phyloP scores from a whole-genome alignment of 2,113 vertebrate genomes.

The Jaculus jaculus region DNA sequence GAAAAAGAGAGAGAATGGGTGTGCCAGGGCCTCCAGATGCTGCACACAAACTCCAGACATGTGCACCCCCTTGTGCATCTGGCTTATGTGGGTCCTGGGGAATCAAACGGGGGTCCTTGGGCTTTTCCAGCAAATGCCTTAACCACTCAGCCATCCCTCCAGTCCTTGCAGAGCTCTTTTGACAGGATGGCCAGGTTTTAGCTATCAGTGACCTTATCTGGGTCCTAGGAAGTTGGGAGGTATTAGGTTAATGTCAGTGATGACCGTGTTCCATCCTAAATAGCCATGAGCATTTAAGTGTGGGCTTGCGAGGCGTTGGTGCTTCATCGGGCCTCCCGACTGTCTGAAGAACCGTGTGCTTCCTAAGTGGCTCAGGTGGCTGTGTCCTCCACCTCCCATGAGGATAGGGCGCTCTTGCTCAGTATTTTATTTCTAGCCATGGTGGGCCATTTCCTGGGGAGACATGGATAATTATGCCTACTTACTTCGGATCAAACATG shows the following conservation, averaged over 20 bases:
- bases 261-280: rapidly evolving
- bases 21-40: no score
- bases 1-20: no score
- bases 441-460: background rate
- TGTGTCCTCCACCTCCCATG: no score
- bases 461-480: background rate
- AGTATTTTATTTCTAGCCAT: background rate
- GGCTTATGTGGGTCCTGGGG: no score
- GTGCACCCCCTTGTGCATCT: no score
- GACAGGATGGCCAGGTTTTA: background rate
- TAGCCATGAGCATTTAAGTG: rapidly evolving
- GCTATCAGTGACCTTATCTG: background rate
- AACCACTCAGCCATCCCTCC: no score
- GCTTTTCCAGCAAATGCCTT: no score
- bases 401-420: background rate
- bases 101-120: no score
- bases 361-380: rapidly evolving
- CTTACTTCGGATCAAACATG: background rate
- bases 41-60: no score
- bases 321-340: rapidly evolving
- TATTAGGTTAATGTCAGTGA: background rate
- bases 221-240: background rate
- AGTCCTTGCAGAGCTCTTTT: background rate
- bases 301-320: background rate
- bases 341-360: background rate